Base-by-base conservation (phyloP, 2,113 vertebrate species). In the Mirounga angustirostris region DNA sequence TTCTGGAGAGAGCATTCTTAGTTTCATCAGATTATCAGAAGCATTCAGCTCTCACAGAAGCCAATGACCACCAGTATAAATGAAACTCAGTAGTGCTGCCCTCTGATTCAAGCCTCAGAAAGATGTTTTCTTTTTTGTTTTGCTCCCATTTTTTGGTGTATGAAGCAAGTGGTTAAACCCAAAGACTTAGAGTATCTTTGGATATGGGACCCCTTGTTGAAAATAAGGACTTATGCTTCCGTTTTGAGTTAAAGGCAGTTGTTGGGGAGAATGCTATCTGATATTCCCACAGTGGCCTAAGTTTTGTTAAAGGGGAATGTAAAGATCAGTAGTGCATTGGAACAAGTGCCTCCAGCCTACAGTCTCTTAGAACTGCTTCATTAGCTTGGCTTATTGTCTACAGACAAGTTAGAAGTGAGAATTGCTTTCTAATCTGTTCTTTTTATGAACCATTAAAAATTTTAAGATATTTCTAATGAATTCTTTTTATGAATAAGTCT, bases 381-480 rank as follows among this genome's bases (percentile, higher is more conserved):
- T 63, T 92, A 86, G 74, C 12, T 86, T 92, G 7, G 65, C 46
- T 81, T 89, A 83, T n/a, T 95, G 24, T 85, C 19, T 54, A 0
- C 21, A 67, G 54, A 73, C 15, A 89, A 93, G 43, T 80, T 95
- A 76, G 95, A 97, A 97, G 59, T 93, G 58, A 96, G 59, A 93
- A 92, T 90, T 92, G 10, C 15, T 97, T 92, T 82, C 52, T 63
- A 63, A 94, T 85, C 22, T 46, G 3, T 54, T 94, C 16, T 95
- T 93, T 80, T 61, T 54, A 95, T 74, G 79, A 59, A 69, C 89
- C 30, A 15, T 52, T 52, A 76, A 65, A 79, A 91, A 3, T 26
- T 82, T 50, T 28, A 19, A 56, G 78, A 58, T 56, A n/a, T 21
- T 78, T 56, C 33, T 71, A 82, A 54, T 91, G 74, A 91, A 71